A percentile compares a stretch with the other conserved stretches of the same genome.
These are phyloP conservation scores for Moxostoma hubbsi DNA, from an alignment of 2,797 vertebrate species.

Conservation along the genomic window DNA sequence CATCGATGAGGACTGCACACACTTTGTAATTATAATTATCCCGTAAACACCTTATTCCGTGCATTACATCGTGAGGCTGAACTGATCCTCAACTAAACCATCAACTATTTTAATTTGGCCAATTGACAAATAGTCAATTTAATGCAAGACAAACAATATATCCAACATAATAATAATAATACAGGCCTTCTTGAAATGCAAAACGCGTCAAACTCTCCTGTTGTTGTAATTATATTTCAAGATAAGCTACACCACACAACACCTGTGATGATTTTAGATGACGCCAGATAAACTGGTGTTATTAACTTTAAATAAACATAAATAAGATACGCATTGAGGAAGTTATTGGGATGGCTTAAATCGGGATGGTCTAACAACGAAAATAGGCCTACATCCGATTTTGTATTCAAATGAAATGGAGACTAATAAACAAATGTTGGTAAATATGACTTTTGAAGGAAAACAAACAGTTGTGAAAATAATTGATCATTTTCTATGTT, in stretches of 20 bases:
- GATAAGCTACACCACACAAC: too few relatives aligned
- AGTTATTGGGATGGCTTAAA: too few relatives aligned
- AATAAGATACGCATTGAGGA: too few relatives aligned
- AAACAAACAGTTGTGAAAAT: too few relatives aligned
- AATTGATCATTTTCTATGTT: too few relatives aligned
- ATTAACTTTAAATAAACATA: too few relatives aligned
- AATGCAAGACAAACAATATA: background rate
- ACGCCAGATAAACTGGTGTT: too few relatives aligned
- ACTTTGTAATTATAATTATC: conserved; percentile 72
- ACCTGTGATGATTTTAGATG: too few relatives aligned
- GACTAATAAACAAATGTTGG: background rate
- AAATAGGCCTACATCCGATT: too few relatives aligned
- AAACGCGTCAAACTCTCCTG: background rate
- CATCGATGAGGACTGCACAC: conserved; percentile 69
- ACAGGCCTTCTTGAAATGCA: background rate
- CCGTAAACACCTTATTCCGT: conserved; percentile 70
- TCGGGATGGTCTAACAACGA: too few relatives aligned
- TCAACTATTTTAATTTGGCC: background rate
- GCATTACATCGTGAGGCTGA: conserved; percentile 64
- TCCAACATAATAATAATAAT: background rate
- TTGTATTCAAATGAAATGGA: background rate
- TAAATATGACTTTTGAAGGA: background rate
- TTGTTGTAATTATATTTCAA: too few relatives aligned
- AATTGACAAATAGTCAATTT: background rate
- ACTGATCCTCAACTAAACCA: conserved; percentile 9